These are phyloP conservation scores for Corydoras sp. DNA, from an alignment of 2,113 vertebrate genomes.

Conservation along the genomic window DNA sequence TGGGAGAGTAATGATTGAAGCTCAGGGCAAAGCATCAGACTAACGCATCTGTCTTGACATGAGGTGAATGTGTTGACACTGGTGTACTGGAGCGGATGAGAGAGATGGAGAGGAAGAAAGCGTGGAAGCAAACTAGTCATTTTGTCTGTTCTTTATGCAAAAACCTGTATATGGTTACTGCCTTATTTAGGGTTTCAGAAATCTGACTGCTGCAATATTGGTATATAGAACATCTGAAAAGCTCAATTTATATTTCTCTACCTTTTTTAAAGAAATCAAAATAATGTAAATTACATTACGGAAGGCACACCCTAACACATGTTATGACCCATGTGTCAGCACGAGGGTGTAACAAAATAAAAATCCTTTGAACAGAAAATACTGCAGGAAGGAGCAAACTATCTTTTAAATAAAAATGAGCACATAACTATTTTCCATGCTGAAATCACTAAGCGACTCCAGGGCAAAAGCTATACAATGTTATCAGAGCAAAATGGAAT, in stretches of 20 bases:
- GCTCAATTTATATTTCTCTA: no score
- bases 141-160: no score
- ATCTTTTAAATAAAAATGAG: conserved; percentile 36
- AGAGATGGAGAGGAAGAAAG: background rate
- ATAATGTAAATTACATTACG: no score
- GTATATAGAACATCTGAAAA: no score
- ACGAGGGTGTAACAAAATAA: conserved; percentile 4
- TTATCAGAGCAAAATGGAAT: conserved; percentile 66
- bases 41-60: conserved; percentile 36
- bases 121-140: background rate
- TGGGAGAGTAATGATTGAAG: conserved; percentile 44
- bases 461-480: conserved; percentile 61
- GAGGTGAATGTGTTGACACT: conserved; percentile 39
- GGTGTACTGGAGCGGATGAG: conserved; percentile 26
- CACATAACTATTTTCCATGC: conserved; percentile 38
- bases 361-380: conserved; percentile 4
- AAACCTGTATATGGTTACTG: no score
- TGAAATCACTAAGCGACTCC: conserved; percentile 44
- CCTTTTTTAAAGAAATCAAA: no score
- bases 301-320: no score
- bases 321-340: background rate
- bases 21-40: conserved; percentile 40
- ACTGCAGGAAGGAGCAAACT: background rate
- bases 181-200: no score
- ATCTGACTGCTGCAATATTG: no score